These are phyloP conservation scores for Papilio helenus DNA, from an alignment of 1,140 invertebrate genomes.

Conservation along the genomic window DNA sequence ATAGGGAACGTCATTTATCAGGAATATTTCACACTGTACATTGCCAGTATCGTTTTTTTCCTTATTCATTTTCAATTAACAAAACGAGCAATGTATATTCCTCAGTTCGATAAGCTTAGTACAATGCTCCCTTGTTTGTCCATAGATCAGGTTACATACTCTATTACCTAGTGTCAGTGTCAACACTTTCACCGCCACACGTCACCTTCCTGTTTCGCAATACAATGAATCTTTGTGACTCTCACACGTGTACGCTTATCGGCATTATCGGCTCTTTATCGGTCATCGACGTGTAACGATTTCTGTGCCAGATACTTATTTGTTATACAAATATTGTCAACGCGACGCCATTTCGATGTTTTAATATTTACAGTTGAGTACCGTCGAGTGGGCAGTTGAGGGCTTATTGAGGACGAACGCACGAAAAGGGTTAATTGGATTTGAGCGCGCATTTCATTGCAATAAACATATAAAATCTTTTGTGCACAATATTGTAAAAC, in stretches of 20 bases:
- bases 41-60: neutral
- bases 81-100: neutral
- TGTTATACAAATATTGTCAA: constrained; percentile 51
- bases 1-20: too few relatives aligned
- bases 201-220: constrained; percentile 54
- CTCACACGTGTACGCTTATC: constrained; percentile 48
- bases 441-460: neutral
- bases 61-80: neutral
- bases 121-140: neutral
- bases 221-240: constrained; percentile 39
- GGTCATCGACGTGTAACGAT: constrained; percentile 61
- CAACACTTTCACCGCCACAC: constrained; percentile 38
- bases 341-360: constrained; percentile 32
- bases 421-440: constrained; percentile 5
- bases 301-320: constrained; percentile 53
- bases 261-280: constrained; percentile 56
- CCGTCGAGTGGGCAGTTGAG: neutral
- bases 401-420: constrained; percentile 20
- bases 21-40: too few relatives aligned
- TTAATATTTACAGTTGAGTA: constrained; percentile 7
- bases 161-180: constrained; percentile 9
- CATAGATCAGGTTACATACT: constrained; percentile 15
- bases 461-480: too few relatives aligned
- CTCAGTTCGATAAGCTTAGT: neutral
- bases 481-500: too few relatives aligned